Base-by-base conservation (phyloP, 2,113 vertebrate genomes). In the Centropristis striata region DNA sequence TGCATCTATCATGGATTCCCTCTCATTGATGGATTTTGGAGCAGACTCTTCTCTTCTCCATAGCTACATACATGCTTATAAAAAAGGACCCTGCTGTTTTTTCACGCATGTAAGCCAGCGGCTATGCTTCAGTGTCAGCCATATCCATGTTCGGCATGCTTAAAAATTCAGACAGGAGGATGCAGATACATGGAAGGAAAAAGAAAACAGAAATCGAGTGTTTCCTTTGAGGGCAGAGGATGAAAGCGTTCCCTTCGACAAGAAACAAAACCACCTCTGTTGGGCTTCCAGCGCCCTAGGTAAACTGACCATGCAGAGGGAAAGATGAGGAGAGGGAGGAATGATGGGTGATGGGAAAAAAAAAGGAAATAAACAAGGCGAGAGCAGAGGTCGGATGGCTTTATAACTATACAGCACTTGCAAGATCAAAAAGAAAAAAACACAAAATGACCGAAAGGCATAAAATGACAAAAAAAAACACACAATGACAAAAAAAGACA, bases 221-320 rank as follows among this genome's bases (percentile, higher is more conserved):
- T 53, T 75, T 49, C 51, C 50, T 78, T 75, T 61, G 46, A 82
- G 69, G 55, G 58, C 54, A 71, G 25, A 44, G 32, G 74, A 81
- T 86, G 75, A 91, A 86, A 89, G 86, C 63, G n/a, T 39, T 81
- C 25, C 37, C 46, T 81, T 83, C 73, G 41, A 49, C 50, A 47
- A 41, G 46, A 90, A 39, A 81, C 39, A 64, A 83, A 86, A 78
- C 42, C 75, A 67, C 58, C 66, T 81, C 71, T 84, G 76, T 77
- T 65, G 68, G 27, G 59, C 44, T 82, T 86, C 54, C 32, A 71
- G 71, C 14, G 57, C 78, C 59, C 32, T 21, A 85, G 76, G 82
- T 86, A 83, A 83, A 88, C 71, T 90, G 83, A 81, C 81, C 65
- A 57, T 28, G 42, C 58, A 78, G 55, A 76, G 9, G 54, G 41